phyloP scores from a whole-genome alignment of 2,113 vertebrate genomes.

The Percina caprodes region DNA sequence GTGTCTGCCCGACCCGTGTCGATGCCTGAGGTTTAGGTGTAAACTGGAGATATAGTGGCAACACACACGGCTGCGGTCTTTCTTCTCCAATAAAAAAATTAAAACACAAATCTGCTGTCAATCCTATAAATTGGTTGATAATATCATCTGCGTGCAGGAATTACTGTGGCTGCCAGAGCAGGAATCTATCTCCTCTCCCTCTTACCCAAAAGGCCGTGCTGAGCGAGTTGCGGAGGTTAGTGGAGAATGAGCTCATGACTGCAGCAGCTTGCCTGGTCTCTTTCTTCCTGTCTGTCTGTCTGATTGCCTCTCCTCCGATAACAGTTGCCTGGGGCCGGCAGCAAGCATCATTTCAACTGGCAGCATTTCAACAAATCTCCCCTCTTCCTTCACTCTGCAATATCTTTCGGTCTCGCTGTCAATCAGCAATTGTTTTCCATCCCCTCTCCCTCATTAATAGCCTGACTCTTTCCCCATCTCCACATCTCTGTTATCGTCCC shows the following conservation, averaged over 20 bases:
- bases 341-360: conserved; percentile 36
- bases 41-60: background rate
- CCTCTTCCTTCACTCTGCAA: background rate
- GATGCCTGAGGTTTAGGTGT: background rate
- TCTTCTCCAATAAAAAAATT: background rate
- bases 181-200: background rate
- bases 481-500: background rate
- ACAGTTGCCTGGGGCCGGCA: conserved; percentile 30
- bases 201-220: conserved; percentile 45
- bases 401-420: background rate
- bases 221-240: conserved; percentile 21
- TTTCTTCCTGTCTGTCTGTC: conserved; percentile 12
- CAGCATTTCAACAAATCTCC: conserved; percentile 17
- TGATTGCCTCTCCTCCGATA: conserved; percentile 23
- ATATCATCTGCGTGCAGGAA: background rate
- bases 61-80: background rate
- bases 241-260: conserved; percentile 48
- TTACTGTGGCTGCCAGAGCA: conserved; percentile 2
- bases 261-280: conserved; percentile 23
- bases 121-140: conserved; percentile 4
- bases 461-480: conserved; percentile 8
- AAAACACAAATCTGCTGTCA: conserved; percentile 28
- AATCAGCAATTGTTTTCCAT: conserved; percentile 27
- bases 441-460: conserved; percentile 27
- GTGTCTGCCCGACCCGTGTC: background rate